These are phyloP conservation scores for Hylia prasina DNA, from an alignment of 2,113 vertebrate genomes.

Conservation along the genomic window DNA sequence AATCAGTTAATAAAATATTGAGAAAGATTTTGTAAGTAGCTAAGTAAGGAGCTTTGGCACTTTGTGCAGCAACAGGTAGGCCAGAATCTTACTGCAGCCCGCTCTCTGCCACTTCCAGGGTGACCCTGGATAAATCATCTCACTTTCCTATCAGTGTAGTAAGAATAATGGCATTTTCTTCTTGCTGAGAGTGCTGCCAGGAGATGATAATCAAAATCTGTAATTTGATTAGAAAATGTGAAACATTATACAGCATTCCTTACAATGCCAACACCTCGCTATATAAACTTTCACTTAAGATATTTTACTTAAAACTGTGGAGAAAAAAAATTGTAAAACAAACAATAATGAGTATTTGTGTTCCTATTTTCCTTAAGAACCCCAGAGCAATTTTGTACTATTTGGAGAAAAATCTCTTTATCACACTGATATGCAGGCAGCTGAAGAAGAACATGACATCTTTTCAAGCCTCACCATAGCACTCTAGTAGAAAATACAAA, in stretches of 20 bases:
- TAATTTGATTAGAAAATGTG: neutral
- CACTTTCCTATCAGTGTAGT: neutral
- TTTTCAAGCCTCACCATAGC: neutral
- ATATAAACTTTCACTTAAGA: neutral
- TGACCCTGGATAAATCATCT: neutral
- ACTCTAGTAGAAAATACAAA: neutral
- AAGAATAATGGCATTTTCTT: neutral
- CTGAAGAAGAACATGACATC: neutral
- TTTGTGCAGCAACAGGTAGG: fast-evolving
- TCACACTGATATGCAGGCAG: neutral
- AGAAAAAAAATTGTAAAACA: neutral
- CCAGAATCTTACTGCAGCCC: neutral
- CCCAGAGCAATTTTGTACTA: neutral
- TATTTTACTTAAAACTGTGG: neutral
- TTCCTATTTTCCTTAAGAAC: neutral
- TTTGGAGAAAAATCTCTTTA: neutral
- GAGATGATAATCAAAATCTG: neutral
- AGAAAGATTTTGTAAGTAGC: neutral
- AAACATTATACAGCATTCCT: neutral
- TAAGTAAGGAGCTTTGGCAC: neutral
- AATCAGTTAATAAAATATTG: neutral
- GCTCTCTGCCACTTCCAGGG: neutral
- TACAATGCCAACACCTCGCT: neutral
- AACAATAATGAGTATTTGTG: neutral
- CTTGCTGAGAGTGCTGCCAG: neutral